phyloP scores from a whole-genome alignment of 2,888 invertebrate species.

The Pharmacophagus antenor region DNA sequence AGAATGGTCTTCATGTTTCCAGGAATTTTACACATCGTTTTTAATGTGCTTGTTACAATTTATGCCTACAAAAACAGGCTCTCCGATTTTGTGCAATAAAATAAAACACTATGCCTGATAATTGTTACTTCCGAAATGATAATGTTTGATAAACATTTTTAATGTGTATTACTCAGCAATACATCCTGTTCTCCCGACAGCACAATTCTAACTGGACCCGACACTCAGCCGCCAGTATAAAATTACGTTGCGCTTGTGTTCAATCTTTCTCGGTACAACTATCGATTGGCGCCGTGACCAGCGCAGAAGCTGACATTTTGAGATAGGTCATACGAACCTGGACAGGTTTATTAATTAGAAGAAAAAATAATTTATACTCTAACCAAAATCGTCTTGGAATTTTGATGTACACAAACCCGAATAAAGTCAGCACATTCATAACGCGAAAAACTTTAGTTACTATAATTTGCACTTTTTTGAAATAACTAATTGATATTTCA shows the following conservation, averaged over 20 bases:
- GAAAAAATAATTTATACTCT: too few species aligned
- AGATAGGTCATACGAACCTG: too few species aligned
- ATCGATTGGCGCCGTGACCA: background rate
- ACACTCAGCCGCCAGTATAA: slow-evolving; percentile 35
- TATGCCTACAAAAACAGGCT: too few species aligned
- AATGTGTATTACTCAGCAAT: background rate
- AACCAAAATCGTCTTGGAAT: too few species aligned
- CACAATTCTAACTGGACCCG: slow-evolving; percentile 8
- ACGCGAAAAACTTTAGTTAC: too few species aligned
- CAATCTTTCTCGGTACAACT: slow-evolving; percentile 35
- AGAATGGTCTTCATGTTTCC: slow-evolving; percentile 19
- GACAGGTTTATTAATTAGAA: too few species aligned
- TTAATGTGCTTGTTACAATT: background rate
- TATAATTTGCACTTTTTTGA: too few species aligned
- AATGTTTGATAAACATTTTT: slow-evolving; percentile 43
- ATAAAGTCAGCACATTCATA: too few species aligned
- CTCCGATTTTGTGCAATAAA: background rate
- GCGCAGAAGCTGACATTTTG: too few species aligned
- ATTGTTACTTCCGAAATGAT: slow-evolving; percentile 59
- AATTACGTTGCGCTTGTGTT: slow-evolving; percentile 41
- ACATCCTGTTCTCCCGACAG: background rate
- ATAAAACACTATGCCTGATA: slow-evolving; percentile 43
- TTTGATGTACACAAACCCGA: too few species aligned
- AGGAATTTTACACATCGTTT: background rate
- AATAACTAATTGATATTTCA: too few species aligned